These are phyloP conservation scores for Catharus bicknelli DNA, from an alignment of 2,113 vertebrate genomes.

Conservation along the genomic window DNA sequence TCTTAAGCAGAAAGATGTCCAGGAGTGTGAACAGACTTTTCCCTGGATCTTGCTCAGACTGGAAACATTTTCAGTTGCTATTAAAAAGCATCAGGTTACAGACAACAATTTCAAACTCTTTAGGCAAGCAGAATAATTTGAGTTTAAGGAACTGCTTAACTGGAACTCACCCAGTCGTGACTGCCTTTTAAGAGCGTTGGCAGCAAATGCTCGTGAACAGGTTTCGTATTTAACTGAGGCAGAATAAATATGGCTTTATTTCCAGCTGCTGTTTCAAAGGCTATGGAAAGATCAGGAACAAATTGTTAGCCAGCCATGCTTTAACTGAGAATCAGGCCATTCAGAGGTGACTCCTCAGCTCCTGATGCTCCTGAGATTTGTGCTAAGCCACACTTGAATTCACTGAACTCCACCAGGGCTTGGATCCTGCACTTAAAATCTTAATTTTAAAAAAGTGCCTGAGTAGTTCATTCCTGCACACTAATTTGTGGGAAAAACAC, in stretches of 20 bases:
- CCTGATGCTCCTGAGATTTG: not conserved
- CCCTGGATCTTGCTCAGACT: constrained; percentile 14
- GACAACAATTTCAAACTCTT: constrained; percentile 52
- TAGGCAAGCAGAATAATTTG: constrained; percentile 35
- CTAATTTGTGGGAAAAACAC: not conserved
- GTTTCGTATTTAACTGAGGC: constrained; percentile 45
- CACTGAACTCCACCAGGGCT: not conserved
- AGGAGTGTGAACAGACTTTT: not conserved
- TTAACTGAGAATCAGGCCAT: not conserved
- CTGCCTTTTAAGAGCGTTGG: constrained; percentile 41
- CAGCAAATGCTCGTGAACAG: constrained; percentile 4
- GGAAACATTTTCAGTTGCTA: constrained; percentile 55
- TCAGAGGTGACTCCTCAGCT: not conserved
- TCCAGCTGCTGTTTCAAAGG: constrained; percentile 45
- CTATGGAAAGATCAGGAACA: constrained; percentile 2
- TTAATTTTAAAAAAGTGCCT: not conserved
- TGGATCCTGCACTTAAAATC: not conserved
- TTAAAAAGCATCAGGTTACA: constrained; percentile 31
- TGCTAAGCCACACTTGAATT: not conserved
- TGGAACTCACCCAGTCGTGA: constrained; percentile 55
- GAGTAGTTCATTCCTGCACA: not conserved
- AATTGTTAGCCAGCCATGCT: not conserved
- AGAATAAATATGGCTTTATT: constrained; percentile 43
- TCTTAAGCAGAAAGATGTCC: not conserved
- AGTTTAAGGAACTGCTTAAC: constrained; percentile 58